Base-by-base conservation (phyloP, 2,113 vertebrate species). In the Noturus placidus region DNA sequence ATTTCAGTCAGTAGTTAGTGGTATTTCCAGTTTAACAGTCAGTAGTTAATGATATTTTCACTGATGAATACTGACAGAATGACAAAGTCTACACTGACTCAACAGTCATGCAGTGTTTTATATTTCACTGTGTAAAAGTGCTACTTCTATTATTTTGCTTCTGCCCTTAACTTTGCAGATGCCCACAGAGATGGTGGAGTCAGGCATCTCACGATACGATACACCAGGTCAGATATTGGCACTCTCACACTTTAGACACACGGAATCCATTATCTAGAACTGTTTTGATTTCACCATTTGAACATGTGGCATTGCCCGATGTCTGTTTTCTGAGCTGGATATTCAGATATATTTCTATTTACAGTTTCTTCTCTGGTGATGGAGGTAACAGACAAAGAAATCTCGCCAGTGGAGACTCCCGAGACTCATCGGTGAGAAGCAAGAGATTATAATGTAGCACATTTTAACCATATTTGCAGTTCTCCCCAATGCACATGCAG, bases 341-440 rank as follows among this genome's bases (percentile, higher is more conserved):
- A 1, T 38, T 57, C 4, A 30, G 0, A 17, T 59, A 27, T 14
- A 13, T 9, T 20, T 86, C 35, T n/a, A 57, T 78, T 83, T 57
- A 38, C 83, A 87, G 87, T 88, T 35, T 88, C 83, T 0, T 89
- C 88, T 61, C 65, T 86, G 61, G 86, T 70, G 78, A 69, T 87
- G 88, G 90, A 90, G 83, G 89, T 56, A 1, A 87, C 90, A 63
- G 90, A 87, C 14, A 87, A 74, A 85, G 90, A 90, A 9, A 50
- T 77, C 38, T 87, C 87, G 25, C 87, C 95, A 93, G 93, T 96
- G 2, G 95, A 86, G 82, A 88, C 86, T 92, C 86, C 96, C 93
- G 95, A 96, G 74, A 83, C 50, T 57, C 87, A 78, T 83, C 84
- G 88, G 88, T 90, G 77, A 91, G 91, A 13, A 30, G 15, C 14